phyloP scores from a whole-genome alignment of 2,888 invertebrate genomes.

The Anoncus sp. region DNA sequence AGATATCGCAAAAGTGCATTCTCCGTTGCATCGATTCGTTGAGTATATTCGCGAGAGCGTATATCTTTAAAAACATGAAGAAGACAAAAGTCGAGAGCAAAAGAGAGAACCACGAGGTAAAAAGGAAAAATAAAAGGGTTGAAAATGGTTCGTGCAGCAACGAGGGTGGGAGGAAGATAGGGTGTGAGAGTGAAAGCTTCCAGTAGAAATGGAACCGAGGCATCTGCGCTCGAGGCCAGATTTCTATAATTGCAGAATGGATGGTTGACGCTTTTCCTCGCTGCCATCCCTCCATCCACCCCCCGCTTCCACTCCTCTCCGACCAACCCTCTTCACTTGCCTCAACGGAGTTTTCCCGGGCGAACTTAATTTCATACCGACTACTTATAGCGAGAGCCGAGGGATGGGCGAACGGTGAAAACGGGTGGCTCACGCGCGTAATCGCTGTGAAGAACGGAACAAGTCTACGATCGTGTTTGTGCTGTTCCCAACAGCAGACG shows the following conservation, averaged over 20 bases:
- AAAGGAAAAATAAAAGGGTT: background rate
- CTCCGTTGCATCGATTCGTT: conserved; percentile 52
- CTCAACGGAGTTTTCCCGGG: conserved; percentile 44
- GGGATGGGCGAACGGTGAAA: conserved; percentile 15
- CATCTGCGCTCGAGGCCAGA: conserved; percentile 56
- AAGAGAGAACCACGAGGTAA: background rate
- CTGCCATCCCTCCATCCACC: background rate
- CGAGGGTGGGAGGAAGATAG: background rate
- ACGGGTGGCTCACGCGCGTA: conserved; percentile 50
- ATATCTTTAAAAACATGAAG: conserved; percentile 38
- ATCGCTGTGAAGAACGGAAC: conserved; percentile 55
- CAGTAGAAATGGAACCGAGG: conserved; percentile 47
- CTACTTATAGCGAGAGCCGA: conserved; percentile 48
- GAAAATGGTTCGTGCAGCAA: conserved; percentile 33
- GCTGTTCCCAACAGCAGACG: conserved; percentile 55
- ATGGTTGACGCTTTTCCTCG: conserved; percentile 56
- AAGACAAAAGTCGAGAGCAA: conserved; percentile 36
- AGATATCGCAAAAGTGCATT: conserved; percentile 50
- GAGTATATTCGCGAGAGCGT: conserved; percentile 17
- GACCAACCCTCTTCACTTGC: conserved; percentile 25
- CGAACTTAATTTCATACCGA: conserved; percentile 59
- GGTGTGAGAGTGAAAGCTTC: conserved; percentile 28
- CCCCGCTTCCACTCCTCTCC: no score
- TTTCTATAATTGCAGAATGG: conserved; percentile 61
- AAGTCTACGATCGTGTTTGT: conserved; percentile 59